Evolutionary conservation across 2,113 vertebrate species (phyloP), one percentile per base, ranked within the genome.

Genomic region (Hepsetus odoe): DNA sequence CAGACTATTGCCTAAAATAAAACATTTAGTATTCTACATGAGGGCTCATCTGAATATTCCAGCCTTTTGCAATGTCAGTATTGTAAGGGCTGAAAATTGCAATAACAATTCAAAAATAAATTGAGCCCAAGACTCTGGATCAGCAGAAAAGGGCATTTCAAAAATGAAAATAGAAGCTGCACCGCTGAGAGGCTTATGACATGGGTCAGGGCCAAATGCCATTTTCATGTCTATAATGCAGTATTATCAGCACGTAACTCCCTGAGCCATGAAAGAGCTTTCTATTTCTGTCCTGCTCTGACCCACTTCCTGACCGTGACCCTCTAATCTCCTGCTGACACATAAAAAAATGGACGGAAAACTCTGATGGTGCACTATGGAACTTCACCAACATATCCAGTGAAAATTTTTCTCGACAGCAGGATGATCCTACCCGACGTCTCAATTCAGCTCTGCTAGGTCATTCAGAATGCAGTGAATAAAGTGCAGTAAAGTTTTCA

Each of bases 251-350:
- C 70, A 14, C 49, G 69, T 32, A 42, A 70, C 66, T 62, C 14
- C 38, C 33, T 70, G 67, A 78, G 68, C 59, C 49, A 78, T 71
- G 46, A 61, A 55, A 22, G 67, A 32, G 46, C 46, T 65, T 77
- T 74, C 80, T 77, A 73, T 82, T 77, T 82, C 72, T 53, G 32
- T 35, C 65, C 24, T 12, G 68, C 59, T 77, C 26, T 73, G 74
- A 68, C 74, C 55, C 67, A 79, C n/a, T 73, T 66, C 67, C 11
- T 74, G 59, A 69, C 59, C 42, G 44, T 64, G 65, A 82, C 55
- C 44, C 30, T 26, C 44, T 77, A 42, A 44, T 65, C 64, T 64
- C 35, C 26, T 32, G 44, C 11, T 30, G 51, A 30, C 0, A 14
- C 64, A 64, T 46, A 30, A 28, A 11, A 62, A 72, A 79, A 59